These are phyloP conservation scores for Aphelenchoides avenae DNA, from an alignment of 1,140 invertebrate species.

Conservation along the genomic window DNA sequence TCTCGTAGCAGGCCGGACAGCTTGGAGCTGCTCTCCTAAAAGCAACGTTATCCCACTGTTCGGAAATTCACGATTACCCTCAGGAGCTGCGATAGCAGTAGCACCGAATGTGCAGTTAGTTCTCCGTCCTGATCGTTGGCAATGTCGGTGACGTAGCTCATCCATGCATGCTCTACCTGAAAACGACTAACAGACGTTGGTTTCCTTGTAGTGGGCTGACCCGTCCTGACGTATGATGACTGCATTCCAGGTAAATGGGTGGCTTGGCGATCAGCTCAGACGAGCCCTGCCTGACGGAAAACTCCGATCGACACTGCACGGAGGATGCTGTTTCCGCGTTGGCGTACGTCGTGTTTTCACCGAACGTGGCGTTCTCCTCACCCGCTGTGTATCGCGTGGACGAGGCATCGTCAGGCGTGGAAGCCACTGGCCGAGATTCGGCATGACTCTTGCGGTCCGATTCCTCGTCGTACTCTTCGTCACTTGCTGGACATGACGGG, in stretches of 20 bases:
- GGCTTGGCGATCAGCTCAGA: conserved; percentile 10
- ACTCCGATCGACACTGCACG: conserved; percentile 41
- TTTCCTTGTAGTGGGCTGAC: too few species aligned
- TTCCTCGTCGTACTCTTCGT: conserved; percentile 38
- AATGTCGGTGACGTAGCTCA: conserved; percentile 68
- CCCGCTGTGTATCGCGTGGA: too few species aligned
- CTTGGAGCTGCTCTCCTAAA: conserved; percentile 58
- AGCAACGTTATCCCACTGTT: conserved; percentile 15
- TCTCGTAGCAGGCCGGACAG: conserved; percentile 59
- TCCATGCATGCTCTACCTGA: conserved; percentile 75
- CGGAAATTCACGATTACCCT: too few species aligned
- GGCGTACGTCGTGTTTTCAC: conserved; percentile 7
- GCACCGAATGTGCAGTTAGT: conserved; percentile 59
- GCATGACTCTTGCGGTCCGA: neutral
- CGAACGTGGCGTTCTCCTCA: too few species aligned
- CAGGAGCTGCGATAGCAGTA: conserved; percentile 62
- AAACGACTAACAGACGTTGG: too few species aligned
- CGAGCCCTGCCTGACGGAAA: conserved; percentile 25
- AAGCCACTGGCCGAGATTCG: conserved; percentile 3
- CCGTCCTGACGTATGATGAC: conserved; percentile 78
- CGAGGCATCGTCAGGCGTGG: too few species aligned
- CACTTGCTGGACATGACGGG: conserved; percentile 19
- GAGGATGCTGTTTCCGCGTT: conserved; percentile 45
- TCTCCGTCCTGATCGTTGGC: conserved; percentile 61
- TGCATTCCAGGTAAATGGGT: conserved; percentile 68